A percentile compares a stretch with the other conserved stretches of the same genome.
Conservation (phyloP, 2,113 vertebrate species). For the Elachura formosa region DNA sequence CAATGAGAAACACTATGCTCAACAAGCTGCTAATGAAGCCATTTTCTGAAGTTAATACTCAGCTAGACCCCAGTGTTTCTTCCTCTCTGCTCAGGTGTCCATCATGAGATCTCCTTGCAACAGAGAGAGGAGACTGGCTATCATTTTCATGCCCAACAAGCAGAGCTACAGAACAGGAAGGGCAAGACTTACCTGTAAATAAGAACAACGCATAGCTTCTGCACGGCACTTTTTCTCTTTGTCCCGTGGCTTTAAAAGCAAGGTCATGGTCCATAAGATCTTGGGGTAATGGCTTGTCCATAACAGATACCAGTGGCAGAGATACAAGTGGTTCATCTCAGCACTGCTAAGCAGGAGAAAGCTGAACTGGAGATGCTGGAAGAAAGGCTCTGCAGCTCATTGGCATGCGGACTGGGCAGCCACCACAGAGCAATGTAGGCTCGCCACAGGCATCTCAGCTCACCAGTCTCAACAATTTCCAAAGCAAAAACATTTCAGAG, state of each 20-base stretch:
- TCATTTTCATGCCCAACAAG: neutral
- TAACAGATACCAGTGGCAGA: neutral
- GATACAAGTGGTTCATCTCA: neutral
- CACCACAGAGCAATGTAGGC: neutral
- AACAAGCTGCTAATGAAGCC: neutral
- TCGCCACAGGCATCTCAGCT: neutral
- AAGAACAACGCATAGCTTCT: accelerated
- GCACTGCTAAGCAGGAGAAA: neutral
- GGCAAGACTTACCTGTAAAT: neutral
- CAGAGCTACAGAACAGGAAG: neutral
- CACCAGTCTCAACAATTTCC: neutral
- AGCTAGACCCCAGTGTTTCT: neutral
- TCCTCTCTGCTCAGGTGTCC: neutral
- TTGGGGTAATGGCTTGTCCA: neutral
- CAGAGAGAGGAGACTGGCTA: neutral
- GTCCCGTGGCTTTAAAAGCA: neutral
- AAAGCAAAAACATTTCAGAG: neutral
- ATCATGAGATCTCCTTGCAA: neutral
- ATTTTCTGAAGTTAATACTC: neutral
- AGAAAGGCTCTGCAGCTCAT: neutral
- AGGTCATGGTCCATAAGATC: neutral
- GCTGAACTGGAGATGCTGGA: neutral
- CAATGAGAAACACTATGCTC: neutral
- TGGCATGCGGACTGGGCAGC: neutral
- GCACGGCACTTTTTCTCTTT: neutral